Conservation (phyloP, 2,888 invertebrate genomes). For the Hofmannophila pseudospretella region DNA sequence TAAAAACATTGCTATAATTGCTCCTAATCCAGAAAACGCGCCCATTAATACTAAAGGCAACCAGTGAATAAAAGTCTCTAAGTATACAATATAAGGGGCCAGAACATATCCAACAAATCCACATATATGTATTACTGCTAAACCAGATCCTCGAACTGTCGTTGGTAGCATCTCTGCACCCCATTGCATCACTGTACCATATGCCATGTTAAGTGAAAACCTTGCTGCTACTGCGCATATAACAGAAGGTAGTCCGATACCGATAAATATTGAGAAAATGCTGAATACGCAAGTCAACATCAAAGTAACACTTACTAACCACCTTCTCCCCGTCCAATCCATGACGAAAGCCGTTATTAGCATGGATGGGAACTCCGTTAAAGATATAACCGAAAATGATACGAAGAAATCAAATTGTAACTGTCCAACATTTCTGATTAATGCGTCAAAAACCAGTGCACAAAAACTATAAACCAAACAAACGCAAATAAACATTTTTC, state of each 20-base stretch:
- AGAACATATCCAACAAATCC: slow-evolving; percentile 40
- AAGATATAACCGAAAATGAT: slow-evolving; percentile 48
- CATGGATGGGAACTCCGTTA: slow-evolving; percentile 48
- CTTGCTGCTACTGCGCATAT: slow-evolving; percentile 44
- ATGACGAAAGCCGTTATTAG: slow-evolving; percentile 40
- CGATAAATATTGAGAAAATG: slow-evolving; percentile 33
- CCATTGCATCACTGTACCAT: slow-evolving; percentile 42
- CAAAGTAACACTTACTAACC: slow-evolving; percentile 39
- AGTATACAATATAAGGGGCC: slow-evolving; percentile 37
- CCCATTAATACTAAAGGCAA: slow-evolving; percentile 26
- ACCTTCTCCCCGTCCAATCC: slow-evolving; percentile 47
- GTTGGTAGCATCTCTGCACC: slow-evolving; percentile 48
- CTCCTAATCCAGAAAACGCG: slow-evolving; percentile 21
- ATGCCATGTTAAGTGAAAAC: slow-evolving; percentile 46
- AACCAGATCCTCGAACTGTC: slow-evolving; percentile 44
- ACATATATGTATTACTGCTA: slow-evolving; percentile 42
- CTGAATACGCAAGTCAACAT: slow-evolving; percentile 33
- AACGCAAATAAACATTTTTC: slow-evolving; percentile 37
- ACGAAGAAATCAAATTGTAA: slow-evolving; percentile 46
- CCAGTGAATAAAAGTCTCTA: slow-evolving; percentile 25
- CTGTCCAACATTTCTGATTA: slow-evolving; percentile 42
- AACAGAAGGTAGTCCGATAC: slow-evolving; percentile 34
- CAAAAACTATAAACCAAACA: slow-evolving; percentile 45
- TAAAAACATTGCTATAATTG: slow-evolving; percentile 10
- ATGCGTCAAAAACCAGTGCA: slow-evolving; percentile 40